Percentiles rank a stretch among this genome's conserved stretches.
Conservation (phyloP, 2,113 vertebrate species). For the Forbesichthys agassizii region DNA sequence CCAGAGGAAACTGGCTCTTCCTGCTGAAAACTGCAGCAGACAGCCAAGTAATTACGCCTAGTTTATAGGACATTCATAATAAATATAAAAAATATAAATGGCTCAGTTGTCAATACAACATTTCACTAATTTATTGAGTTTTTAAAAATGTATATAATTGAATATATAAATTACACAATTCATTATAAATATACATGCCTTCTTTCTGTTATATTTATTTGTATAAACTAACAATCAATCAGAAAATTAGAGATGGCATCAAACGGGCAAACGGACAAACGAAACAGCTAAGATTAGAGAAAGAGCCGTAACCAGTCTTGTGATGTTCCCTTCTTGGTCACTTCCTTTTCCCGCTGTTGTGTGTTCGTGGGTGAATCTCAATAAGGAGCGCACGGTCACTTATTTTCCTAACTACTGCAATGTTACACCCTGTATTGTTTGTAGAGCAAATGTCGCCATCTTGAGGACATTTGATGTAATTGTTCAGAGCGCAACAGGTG, state of each 20-base stretch:
- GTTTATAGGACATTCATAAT: conserved; percentile 6
- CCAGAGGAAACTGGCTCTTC: conserved; percentile 68
- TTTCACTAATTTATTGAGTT: neutral
- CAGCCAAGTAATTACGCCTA: neutral
- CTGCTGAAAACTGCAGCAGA: conserved; percentile 56
- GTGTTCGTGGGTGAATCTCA: conserved; percentile 24
- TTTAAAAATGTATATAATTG: neutral
- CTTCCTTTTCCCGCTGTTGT: conserved; percentile 50
- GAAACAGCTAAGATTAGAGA: neutral
- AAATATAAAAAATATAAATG: neutral
- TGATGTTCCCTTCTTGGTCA: conserved; percentile 20
- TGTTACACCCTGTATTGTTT: neutral
- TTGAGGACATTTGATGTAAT: neutral
- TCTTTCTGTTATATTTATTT: neutral
- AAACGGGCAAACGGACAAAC: conserved; percentile 6
- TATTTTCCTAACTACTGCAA: neutral
- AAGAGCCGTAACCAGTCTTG: conserved; percentile 26
- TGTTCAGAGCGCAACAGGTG: neutral
- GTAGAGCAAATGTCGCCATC: neutral
- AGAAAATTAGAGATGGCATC: neutral
- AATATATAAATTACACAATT: neutral
- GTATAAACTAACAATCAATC: neutral
- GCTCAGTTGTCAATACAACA: too few relatives aligned
- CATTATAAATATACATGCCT: neutral
- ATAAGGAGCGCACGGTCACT: neutral